Evolutionary conservation across 92 coral and sea anemone genomes (phyloP).

Genomic region (Metridium senile): DNA sequence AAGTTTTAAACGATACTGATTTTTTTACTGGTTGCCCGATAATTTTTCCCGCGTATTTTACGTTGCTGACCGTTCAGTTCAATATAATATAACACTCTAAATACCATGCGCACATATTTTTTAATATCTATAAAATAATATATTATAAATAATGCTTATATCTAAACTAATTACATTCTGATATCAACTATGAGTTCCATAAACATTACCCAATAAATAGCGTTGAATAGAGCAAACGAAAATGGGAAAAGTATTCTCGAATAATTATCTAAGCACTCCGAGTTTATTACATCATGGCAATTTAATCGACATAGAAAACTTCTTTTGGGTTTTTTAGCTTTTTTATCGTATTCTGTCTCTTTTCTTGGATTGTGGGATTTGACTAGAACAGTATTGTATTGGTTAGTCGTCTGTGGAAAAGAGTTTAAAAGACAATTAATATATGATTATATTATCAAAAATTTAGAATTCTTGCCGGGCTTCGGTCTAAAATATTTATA

Average conservation of each 20-base stretch:
- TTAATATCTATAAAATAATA: no score
- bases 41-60: no score
- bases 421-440: not conserved
- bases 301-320: slow-evolving; percentile 23
- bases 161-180: no score
- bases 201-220: slow-evolving; percentile 63
- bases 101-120: no score
- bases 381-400: not conserved
- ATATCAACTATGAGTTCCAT: slow-evolving; percentile 6
- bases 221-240: slow-evolving; percentile 68
- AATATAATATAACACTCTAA: no score
- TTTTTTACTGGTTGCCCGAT: no score
- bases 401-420: not conserved
- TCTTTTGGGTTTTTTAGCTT: slow-evolving; percentile 46
- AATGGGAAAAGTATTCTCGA: slow-evolving; percentile 87
- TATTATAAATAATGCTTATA: no score
- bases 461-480: no score
- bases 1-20: no score
- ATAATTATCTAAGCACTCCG: slow-evolving; percentile 83
- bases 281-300: slow-evolving; percentile 46
- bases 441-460: no score
- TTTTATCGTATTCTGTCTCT: slow-evolving; percentile 35
- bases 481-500: no score
- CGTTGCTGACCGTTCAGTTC: no score
- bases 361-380: not conserved